Conservation (phyloP, 2,888 invertebrate species). For the Endomychus coccineus region DNA sequence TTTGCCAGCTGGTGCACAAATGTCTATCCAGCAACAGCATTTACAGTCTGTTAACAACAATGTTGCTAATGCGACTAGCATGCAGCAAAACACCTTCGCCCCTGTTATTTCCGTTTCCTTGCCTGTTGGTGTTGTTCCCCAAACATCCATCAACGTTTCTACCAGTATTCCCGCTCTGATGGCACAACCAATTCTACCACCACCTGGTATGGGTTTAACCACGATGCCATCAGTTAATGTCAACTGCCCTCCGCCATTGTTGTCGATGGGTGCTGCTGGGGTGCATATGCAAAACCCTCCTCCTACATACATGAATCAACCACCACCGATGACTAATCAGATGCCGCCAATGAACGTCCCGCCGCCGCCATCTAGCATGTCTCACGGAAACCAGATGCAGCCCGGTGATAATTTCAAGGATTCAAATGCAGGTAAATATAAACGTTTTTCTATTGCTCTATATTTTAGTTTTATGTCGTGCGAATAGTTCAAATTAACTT, state of each 20-base stretch:
- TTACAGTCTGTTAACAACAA: too few species aligned
- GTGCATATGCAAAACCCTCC: slow-evolving; percentile 15
- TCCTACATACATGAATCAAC: slow-evolving; percentile 25
- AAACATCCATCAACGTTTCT: slow-evolving; percentile 24
- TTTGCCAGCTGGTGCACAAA: slow-evolving; percentile 18
- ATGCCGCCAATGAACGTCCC: slow-evolving; percentile 44
- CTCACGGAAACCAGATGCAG: background rate
- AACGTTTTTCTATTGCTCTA: too few species aligned
- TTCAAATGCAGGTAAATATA: slow-evolving; percentile 39
- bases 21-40: slow-evolving; percentile 12
- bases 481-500: too few species aligned
- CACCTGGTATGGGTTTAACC: slow-evolving; percentile 31
- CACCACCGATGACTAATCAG: slow-evolving; percentile 34
- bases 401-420: slow-evolving; percentile 23
- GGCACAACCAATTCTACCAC: slow-evolving; percentile 42
- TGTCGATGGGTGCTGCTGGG: slow-evolving; percentile 19
- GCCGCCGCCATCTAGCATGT: slow-evolving; percentile 35
- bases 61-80: too few species aligned
- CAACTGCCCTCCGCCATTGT: slow-evolving; percentile 34
- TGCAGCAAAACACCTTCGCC: slow-evolving; percentile 13
- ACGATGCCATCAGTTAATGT: slow-evolving; percentile 29
- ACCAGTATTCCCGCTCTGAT: slow-evolving; percentile 39
- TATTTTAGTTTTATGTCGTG: too few species aligned
- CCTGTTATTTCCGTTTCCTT: slow-evolving; percentile 27
- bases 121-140: slow-evolving; percentile 26